These are phyloP conservation scores for Brotula barbata DNA, from an alignment of 2,797 vertebrate genomes.

Conservation along the genomic window DNA sequence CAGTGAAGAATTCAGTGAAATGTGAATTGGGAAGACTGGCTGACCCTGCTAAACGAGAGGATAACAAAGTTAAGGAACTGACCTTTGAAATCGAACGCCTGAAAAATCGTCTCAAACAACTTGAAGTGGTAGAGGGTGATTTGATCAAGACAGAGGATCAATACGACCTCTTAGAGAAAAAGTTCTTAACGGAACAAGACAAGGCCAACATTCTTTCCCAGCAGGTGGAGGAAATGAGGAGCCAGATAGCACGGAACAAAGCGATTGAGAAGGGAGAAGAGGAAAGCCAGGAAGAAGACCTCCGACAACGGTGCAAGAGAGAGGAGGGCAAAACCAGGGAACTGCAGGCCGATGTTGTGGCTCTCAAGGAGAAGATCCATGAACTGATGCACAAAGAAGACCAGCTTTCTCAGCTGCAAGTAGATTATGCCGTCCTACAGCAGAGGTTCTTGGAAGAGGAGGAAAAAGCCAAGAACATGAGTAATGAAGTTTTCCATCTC, in stretches of 20 bases:
- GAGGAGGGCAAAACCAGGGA: constrained; percentile 91
- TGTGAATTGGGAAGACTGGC: constrained; percentile 70
- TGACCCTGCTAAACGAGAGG: constrained; percentile 76
- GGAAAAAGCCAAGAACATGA: constrained; percentile 91
- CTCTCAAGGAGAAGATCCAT: constrained; percentile 98
- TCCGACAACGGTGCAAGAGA: constrained; percentile 83
- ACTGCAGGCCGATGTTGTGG: constrained; percentile 90
- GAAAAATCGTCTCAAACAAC: constrained; percentile 90
- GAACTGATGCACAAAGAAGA: constrained; percentile 99
- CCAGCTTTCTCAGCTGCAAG: constrained; percentile 95
- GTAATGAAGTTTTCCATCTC: constrained; percentile 89
- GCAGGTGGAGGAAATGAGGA: constrained; percentile 93
- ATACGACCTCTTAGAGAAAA: constrained; percentile 92
- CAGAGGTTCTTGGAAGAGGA: constrained; percentile 94
- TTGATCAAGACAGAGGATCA: constrained; percentile 97
- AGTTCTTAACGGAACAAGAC: constrained; percentile 91
- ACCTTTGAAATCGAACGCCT: constrained; percentile 91
- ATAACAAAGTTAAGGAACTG: constrained; percentile 90
- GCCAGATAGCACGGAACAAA: constrained; percentile 89
- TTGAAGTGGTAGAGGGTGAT: constrained; percentile 95
- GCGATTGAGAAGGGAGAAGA: constrained; percentile 92
- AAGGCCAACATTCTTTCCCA: constrained; percentile 91
- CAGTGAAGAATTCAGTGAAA: constrained; percentile 76
- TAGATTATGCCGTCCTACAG: constrained; percentile 91
- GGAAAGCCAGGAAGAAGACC: constrained; percentile 86